Conservation (phyloP, 2,888 invertebrate species). For the Amiota communis region DNA sequence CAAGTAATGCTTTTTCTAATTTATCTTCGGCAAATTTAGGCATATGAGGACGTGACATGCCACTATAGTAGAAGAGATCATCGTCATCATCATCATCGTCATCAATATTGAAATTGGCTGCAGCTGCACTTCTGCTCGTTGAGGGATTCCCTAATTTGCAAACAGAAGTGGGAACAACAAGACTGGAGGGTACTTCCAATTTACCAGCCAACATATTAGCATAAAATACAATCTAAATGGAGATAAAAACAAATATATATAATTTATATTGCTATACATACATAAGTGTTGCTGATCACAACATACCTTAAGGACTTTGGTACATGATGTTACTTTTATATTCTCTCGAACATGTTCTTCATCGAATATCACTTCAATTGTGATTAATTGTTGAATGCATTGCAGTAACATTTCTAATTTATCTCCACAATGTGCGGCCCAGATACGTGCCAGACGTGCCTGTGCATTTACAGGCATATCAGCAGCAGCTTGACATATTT, state of each 20-base stretch:
- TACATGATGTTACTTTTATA: conserved; percentile 86
- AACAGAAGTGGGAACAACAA: conserved; percentile 31
- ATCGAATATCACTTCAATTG: conserved; percentile 85
- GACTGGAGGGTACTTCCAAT: conserved; percentile 78
- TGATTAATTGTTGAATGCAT: conserved; percentile 90
- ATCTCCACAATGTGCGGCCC: conserved; percentile 82
- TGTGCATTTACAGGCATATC: conserved; percentile 82
- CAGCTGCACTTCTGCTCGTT: neutral
- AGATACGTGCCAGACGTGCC: conserved; percentile 85
- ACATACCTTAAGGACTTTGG: conserved; percentile 88
- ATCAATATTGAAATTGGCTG: conserved; percentile 48
- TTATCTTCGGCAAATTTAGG: conserved; percentile 73
- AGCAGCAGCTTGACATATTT: conserved; percentile 84
- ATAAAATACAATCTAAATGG: conserved; percentile 84
- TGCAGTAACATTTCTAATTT: conserved; percentile 81
- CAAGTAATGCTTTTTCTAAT: conserved; percentile 80
- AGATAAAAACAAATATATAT: neutral
- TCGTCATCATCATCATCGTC: conserved; percentile 67
- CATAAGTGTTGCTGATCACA: neutral
- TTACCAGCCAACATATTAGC: conserved; percentile 90
- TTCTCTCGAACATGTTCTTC: conserved; percentile 89
- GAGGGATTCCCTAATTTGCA: conserved; percentile 31
- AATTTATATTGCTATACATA: neutral
- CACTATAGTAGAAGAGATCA: conserved; percentile 70
- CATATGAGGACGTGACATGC: conserved; percentile 64